Evolutionary conservation across 2,888 invertebrate species (phyloP).

Genomic region (Parnassius mnemosyne): DNA sequence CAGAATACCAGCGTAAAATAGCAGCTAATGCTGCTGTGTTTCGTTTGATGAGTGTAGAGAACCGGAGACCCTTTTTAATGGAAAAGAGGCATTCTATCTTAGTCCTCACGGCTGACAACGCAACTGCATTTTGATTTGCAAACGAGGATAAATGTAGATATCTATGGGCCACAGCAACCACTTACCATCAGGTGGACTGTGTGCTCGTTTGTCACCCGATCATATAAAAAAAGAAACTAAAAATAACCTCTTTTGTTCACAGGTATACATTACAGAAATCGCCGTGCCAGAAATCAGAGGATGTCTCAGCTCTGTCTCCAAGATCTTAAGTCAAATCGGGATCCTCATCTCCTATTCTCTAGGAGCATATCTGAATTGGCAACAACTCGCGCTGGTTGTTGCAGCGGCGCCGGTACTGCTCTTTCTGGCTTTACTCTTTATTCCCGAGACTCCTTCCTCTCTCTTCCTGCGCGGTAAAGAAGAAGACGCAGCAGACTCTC

Average conservation of each 20-base stretch:
- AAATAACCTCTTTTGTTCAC: slow-evolving; percentile 49
- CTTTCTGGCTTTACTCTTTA: slow-evolving; percentile 86
- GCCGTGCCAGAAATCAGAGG: slow-evolving; percentile 92
- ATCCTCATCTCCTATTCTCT: slow-evolving; percentile 90
- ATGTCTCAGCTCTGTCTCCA: slow-evolving; percentile 90
- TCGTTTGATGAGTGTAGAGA: no score
- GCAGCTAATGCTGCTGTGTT: no score
- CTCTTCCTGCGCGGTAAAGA: slow-evolving; percentile 87
- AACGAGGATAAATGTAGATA: no score
- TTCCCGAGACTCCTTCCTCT: slow-evolving; percentile 94
- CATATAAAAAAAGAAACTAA: no score
- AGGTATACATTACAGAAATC: slow-evolving; percentile 95
- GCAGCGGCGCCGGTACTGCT: slow-evolving; percentile 88
- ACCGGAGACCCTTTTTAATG: no score
- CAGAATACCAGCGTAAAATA: no score
- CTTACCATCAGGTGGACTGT: no score
- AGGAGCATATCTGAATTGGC: slow-evolving; percentile 91
- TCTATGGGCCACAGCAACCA: no score
- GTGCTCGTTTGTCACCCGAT: no score
- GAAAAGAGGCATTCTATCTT: no score
- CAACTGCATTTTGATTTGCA: no score
- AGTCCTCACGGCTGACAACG: no score
- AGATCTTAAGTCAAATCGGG: slow-evolving; percentile 91
- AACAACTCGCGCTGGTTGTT: slow-evolving; percentile 89
- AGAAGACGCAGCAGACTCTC: slow-evolving; percentile 85